These are phyloP conservation scores for Ascaphus truei DNA, from an alignment of 2,113 vertebrate species.

Conservation along the genomic window DNA sequence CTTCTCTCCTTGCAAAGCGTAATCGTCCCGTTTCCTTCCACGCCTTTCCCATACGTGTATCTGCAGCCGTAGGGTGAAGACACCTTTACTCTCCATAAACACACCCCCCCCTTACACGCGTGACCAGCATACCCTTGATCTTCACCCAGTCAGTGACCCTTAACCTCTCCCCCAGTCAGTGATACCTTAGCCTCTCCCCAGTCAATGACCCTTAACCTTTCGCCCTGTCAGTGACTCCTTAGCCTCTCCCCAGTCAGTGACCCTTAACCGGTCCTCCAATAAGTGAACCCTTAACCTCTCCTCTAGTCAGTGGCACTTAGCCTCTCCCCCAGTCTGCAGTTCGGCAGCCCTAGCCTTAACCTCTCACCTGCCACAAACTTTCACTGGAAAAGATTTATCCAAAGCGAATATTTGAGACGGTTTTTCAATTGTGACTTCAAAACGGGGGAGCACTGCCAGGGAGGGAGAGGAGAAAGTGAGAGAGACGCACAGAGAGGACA, in stretches of 20 bases:
- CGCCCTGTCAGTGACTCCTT: too few relatives aligned
- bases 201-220: too few relatives aligned
- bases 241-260: too few relatives aligned
- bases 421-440: conserved; percentile 37
- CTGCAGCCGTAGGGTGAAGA: conserved; percentile 34
- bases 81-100: neutral
- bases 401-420: conserved; percentile 37
- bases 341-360: neutral
- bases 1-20: conserved; percentile 47
- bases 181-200: too few relatives aligned
- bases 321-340: too few relatives aligned
- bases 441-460: conserved; percentile 46
- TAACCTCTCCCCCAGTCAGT: too few relatives aligned
- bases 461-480: neutral
- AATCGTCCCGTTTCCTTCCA: conserved; percentile 31
- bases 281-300: too few relatives aligned
- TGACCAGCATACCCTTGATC: neutral
- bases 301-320: too few relatives aligned
- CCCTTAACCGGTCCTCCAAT: too few relatives aligned
- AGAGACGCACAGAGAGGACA: too few relatives aligned
- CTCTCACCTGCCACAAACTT: conserved; percentile 50
- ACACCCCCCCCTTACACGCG: too few relatives aligned
- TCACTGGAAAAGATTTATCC: conserved; percentile 32
- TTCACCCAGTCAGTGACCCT: conserved; percentile 49
- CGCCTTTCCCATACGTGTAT: conserved; percentile 35